Base-by-base conservation (phyloP, 2,888 invertebrate species). In the Halocaridina rubra region DNA sequence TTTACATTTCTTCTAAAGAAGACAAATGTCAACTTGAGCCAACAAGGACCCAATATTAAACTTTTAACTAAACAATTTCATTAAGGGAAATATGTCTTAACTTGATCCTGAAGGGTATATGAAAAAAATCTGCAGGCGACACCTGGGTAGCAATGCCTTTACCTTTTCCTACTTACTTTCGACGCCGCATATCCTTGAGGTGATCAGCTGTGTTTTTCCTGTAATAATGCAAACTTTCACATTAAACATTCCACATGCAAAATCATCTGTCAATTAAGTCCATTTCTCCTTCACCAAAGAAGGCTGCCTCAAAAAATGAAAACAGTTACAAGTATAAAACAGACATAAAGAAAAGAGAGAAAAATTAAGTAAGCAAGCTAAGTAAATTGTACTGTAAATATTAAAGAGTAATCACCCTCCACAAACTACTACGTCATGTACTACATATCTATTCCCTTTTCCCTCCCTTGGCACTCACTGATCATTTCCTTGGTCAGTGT, bases 401-500 rank as follows among this genome's bases (percentile, higher is more conserved):
- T 22, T n/a, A 77, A 77, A 32, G 61, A 39, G 59, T 13, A 61
- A 19, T 19, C n/a, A 39, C 32, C 69, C 69, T 32, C 69, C n/a
- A 19, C 30, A 27, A 16, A 30, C 19, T 10, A 30, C 32, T 69
- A 30, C 32, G 19, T 24, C 19, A 69, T 22, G 32, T 32, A 69
- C 69, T 30, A 30, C 30, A 69, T 69, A 69, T 30, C n/a, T n/a
- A n/a, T 69, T 30, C n/a, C 24, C 69, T 29, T 29, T 29, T 69
- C 10, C n/a, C 69, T 53, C 16, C n/a, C n/a, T n/a, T n/a, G n/a
- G n/a, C 19, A 84, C 82, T 84, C 72, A 84, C 82, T 84, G 82
- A 77, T 84, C 82, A 72, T 84, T 78, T 24, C 82, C 82, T 69
- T 87, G 85, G 79, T 88, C 88, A 57, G 88, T 87, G 79, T 97